These are phyloP conservation scores for honey bee (Apis mellifera) DNA, from an alignment of 1,140 invertebrate genomes.

Conservation along the genomic window Amel_HAv3.1 CM009936.2:2475001-2475500, in stretches of 20 bases:
- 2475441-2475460: constrained; percentile 21
- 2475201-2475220: constrained; percentile 67
- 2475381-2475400: not conserved
- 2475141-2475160: constrained; percentile 93
- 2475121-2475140: constrained; percentile 90
- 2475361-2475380: constrained; percentile 8
- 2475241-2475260: not conserved
- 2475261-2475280: constrained; percentile 9
- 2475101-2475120: constrained; percentile 90
- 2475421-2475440: not conserved
- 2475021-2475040: constrained; percentile 95
- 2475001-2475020: constrained; percentile 47
- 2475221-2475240: constrained; percentile 11
- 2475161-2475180: constrained; percentile 86
- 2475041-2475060: constrained; percentile 92
- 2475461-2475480: constrained; percentile 22
- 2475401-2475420: not conserved
- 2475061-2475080: constrained; percentile 93
- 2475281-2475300: not conserved
- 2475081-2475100: constrained; percentile 91
- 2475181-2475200: constrained; percentile 90
- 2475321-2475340: constrained; percentile 19
- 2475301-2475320: constrained; percentile 22
- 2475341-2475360: not conserved
- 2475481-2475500: constrained; percentile 27